Percentiles rank a stretch among this genome's conserved stretches.
Evolutionary conservation across 2,113 vertebrate genomes (phyloP).

Genomic region (Calonectris borealis): DNA sequence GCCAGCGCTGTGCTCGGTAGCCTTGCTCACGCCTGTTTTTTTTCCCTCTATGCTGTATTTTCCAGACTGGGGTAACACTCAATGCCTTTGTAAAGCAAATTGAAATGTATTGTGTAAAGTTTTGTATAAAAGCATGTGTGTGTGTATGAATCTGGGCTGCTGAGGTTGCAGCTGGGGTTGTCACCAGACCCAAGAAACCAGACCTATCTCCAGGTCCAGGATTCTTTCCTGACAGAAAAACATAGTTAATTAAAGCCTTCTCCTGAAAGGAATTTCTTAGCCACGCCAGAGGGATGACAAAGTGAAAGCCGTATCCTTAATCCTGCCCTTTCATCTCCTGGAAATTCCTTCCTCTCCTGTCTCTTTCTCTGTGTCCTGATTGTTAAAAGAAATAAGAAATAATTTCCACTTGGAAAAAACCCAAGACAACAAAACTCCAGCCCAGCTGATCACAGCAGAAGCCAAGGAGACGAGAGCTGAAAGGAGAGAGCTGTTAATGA

Average conservation of each 20-base stretch:
- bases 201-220: not conserved
- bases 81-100: not conserved
- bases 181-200: not conserved
- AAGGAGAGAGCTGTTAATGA: slow-evolving; percentile 46
- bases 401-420: slow-evolving; percentile 60
- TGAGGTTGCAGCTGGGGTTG: not conserved
- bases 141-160: not conserved
- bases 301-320: slow-evolving; percentile 12
- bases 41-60: not conserved
- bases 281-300: slow-evolving; percentile 13
- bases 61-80: not conserved
- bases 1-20: rapidly evolving
- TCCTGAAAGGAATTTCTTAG: slow-evolving; percentile 57
- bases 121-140: not conserved
- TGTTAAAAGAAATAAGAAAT: slow-evolving; percentile 56
- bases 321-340: slow-evolving; percentile 54
- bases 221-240: slow-evolving; percentile 2
- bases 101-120: not conserved
- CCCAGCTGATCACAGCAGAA: slow-evolving; percentile 27
- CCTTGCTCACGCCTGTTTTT: not conserved
- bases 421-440: slow-evolving; percentile 37
- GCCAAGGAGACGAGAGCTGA: not conserved
- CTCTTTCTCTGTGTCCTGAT: slow-evolving; percentile 14
- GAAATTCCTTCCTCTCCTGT: slow-evolving; percentile 39
- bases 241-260: slow-evolving; percentile 50